Conservation (phyloP, 2,113 vertebrate genomes). For the Eleginops maclovinus region DNA sequence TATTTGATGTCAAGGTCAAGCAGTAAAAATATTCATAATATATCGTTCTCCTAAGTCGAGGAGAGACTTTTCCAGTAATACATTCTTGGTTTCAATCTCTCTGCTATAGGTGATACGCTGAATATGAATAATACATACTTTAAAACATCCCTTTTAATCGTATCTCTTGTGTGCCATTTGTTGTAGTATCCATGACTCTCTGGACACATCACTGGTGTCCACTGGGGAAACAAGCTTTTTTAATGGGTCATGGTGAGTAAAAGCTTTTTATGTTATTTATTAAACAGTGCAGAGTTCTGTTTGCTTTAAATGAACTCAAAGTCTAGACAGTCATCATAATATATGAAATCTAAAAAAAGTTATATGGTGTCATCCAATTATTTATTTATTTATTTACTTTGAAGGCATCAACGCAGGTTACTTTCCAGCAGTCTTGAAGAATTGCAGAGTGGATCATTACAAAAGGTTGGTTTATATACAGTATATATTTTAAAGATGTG, state of each 20-base stretch:
- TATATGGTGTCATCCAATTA: not conserved
- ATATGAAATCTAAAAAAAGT: not conserved
- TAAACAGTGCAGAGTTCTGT: not conserved
- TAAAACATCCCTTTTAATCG: not conserved
- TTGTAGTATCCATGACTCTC: slow-evolving; percentile 64
- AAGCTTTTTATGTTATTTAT: not conserved
- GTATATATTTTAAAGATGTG: not conserved
- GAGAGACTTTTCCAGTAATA: no score
- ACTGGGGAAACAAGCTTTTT: slow-evolving; percentile 63
- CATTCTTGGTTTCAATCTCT: no score
- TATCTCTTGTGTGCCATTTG: not conserved
- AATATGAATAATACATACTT: no score
- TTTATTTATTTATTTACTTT: not conserved
- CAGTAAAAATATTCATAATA: no score
- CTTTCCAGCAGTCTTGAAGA: slow-evolving; percentile 95
- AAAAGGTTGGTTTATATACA: slow-evolving; percentile 86
- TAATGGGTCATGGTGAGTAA: slow-evolving; percentile 76
- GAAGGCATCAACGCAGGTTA: slow-evolving; percentile 84
- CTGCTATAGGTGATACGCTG: no score
- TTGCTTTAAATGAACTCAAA: not conserved
- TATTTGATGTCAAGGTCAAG: no score
- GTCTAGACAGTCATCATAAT: not conserved
- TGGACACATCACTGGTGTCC: slow-evolving; percentile 70
- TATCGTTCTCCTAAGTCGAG: no score
- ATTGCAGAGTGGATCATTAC: slow-evolving; percentile 88